Conservation (phyloP, 1,140 invertebrate species). For the Sarcophaga bullata region DNA sequence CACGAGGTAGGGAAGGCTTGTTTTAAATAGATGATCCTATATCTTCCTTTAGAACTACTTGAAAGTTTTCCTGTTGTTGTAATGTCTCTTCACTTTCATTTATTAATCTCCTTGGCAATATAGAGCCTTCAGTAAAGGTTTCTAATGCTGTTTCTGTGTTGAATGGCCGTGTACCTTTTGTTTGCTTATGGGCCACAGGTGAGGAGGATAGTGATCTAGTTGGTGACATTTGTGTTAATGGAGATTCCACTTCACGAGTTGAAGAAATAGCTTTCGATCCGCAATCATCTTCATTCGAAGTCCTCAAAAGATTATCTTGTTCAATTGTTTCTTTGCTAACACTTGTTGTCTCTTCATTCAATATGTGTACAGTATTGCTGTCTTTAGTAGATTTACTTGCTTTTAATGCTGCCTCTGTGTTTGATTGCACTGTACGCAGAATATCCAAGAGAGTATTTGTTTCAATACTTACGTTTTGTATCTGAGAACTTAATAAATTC, state of each 20-base stretch:
- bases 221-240: too few relatives aligned
- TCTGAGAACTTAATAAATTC: constrained; percentile 6
- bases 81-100: background rate
- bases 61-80: background rate
- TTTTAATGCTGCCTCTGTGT: constrained; percentile 23
- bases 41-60: background rate
- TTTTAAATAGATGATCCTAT: background rate
- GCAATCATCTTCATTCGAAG: too few relatives aligned
- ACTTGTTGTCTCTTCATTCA: background rate
- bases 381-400: background rate
- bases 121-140: background rate
- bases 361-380: background rate
- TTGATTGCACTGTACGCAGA: constrained; percentile 36
- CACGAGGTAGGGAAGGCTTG: background rate
- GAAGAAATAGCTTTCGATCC: too few relatives aligned
- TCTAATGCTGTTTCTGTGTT: constrained; percentile 21
- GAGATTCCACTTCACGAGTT: too few relatives aligned
- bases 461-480: constrained; percentile 37
- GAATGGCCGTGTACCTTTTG: constrained; percentile 3
- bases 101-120: background rate
- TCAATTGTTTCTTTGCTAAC: too few relatives aligned
- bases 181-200: too few relatives aligned
- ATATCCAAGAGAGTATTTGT: constrained; percentile 44
- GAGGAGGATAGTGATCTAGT: too few relatives aligned
- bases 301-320: too few relatives aligned